Evolutionary conservation across 2,797 vertebrate species (phyloP).

Genomic region (Chaenodraco wilsoni): DNA sequence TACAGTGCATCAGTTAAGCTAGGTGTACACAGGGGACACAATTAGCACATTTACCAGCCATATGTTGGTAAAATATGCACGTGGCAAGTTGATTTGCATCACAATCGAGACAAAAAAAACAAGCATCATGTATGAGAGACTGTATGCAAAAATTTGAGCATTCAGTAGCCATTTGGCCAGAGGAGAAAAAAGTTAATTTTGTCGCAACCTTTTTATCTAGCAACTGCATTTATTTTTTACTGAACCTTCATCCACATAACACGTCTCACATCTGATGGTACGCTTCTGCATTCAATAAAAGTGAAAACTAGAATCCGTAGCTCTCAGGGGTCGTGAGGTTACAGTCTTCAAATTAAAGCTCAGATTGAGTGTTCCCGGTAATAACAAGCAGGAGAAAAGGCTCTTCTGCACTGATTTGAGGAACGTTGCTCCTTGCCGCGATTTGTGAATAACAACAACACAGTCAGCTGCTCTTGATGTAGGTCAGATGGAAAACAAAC

Average conservation of each 20-base stretch:
- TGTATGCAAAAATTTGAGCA: no score
- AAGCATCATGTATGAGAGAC: no score
- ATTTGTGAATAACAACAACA: conserved; percentile 13
- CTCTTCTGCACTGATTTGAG: conserved; percentile 45
- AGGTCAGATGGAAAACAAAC: background rate
- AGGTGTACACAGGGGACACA: no score
- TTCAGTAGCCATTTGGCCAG: no score
- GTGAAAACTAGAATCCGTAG: background rate
- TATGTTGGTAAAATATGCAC: no score
- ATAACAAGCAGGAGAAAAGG: conserved; percentile 7
- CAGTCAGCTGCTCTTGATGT: background rate
- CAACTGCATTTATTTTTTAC: background rate
- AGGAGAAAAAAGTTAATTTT: no score
- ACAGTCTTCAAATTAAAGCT: no score
- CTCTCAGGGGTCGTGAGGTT: background rate
- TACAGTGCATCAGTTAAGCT: background rate
- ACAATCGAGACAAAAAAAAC: no score
- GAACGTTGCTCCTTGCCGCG: background rate
- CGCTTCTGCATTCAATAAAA: conserved; percentile 4
- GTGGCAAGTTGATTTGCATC: no score
- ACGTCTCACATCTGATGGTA: background rate
- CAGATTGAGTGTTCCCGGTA: background rate
- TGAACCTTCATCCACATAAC: background rate
- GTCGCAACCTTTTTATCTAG: no score
- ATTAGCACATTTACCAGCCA: no score